Conservation (phyloP, 2,113 vertebrate genomes). For the Stigmatopora argus region DNA sequence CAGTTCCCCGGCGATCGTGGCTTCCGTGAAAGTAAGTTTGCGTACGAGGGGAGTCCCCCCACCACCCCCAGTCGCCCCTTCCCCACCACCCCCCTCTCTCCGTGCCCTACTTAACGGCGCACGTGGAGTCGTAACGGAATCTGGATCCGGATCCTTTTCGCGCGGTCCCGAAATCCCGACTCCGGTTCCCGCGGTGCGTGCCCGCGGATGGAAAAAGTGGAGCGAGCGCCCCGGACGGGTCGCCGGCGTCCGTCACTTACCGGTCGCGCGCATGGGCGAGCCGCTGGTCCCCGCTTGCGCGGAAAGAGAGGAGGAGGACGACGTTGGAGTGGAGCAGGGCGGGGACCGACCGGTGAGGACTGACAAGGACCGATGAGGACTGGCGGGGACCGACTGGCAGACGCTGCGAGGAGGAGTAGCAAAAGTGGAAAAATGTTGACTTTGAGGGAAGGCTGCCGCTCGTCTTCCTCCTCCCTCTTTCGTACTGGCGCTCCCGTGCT, state of each 20-base stretch:
- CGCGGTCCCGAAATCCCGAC: no score
- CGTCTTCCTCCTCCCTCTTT: constrained; percentile 39
- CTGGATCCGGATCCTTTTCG: not conserved
- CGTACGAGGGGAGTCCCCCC: not conserved
- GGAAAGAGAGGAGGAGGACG: no score
- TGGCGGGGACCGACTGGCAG: no score
- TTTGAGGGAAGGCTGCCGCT: constrained; percentile 60
- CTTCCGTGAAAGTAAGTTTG: not conserved
- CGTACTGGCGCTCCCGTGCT: not conserved
- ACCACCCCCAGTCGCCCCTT: not conserved
- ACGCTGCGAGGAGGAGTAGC: constrained; percentile 55
- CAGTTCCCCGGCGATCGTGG: no score
- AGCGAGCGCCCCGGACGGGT: not conserved
- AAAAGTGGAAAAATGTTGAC: constrained; percentile 69
- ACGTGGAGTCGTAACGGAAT: not conserved
- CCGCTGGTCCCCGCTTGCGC: constrained; percentile 12
- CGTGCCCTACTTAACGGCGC: not conserved
- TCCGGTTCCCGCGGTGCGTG: no score
- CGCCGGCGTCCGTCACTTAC: constrained; percentile 44
- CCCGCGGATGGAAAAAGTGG: not conserved
- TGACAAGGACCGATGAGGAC: no score
- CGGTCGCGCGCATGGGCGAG: constrained; percentile 41
- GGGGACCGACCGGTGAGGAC: no score
- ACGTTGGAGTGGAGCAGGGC: no score
- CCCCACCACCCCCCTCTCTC: no score